Conservation (phyloP, 1,140 invertebrate species). For the Drosophila chauvacae region DNA sequence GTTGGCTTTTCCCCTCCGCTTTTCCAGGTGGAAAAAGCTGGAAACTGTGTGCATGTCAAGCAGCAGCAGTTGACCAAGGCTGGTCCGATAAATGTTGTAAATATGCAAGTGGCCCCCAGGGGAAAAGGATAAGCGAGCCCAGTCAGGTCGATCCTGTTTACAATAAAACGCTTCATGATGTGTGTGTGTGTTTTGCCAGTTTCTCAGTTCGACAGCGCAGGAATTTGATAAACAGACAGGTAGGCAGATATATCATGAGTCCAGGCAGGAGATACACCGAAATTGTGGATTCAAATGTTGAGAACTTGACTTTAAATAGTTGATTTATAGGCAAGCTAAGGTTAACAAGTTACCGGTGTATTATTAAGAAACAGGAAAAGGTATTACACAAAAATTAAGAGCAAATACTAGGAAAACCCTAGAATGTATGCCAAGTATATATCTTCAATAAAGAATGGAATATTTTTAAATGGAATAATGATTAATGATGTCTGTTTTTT, state of each 20-base stretch:
- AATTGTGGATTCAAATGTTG: too few species aligned
- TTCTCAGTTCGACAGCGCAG: conserved; percentile 29
- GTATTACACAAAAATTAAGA: not conserved
- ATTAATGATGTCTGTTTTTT: too few species aligned
- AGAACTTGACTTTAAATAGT: not conserved
- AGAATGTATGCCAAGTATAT: not conserved
- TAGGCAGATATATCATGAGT: not conserved
- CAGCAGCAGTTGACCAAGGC: conserved; percentile 42
- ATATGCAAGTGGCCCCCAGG: conserved; percentile 38
- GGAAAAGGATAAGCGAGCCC: not conserved
- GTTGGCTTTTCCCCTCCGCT: conserved; percentile 42
- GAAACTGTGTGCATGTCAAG: conserved; percentile 28
- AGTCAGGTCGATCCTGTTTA: conserved; percentile 30
- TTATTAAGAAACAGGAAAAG: not conserved
- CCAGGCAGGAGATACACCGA: not conserved
- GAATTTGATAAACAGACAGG: conserved; percentile 60
- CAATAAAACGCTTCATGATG: conserved; percentile 74
- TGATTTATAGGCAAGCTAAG: not conserved
- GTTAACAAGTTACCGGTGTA: too few species aligned
- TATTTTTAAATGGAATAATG: too few species aligned
- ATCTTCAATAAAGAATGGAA: not conserved
- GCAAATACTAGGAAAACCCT: not conserved
- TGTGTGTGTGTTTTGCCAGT: conserved; percentile 54
- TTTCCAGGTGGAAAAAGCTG: conserved; percentile 17
- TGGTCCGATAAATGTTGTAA: conserved; percentile 49